Percentiles rank a stretch among this genome's conserved stretches.
Conservation (phyloP, 2,888 invertebrate genomes). For the Spilarctia lutea region DNA sequence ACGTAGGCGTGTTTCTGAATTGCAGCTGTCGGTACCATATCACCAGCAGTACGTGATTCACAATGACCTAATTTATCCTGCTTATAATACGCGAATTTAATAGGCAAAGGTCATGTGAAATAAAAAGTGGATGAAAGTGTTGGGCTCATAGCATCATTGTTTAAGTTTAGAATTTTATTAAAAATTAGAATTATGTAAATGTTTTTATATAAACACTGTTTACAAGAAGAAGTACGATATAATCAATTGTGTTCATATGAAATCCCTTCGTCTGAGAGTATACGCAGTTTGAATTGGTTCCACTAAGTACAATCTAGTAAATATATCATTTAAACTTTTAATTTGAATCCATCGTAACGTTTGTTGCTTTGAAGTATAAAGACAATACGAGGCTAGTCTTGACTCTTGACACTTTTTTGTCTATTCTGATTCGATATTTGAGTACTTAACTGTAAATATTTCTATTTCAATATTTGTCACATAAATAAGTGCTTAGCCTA, state of each 20-base stretch:
- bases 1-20: conserved; percentile 18
- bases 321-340: no score
- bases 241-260: no score
- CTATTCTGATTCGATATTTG: neutral
- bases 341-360: no score
- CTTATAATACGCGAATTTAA: conserved; percentile 16
- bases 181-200: neutral
- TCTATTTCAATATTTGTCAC: no score
- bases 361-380: no score
- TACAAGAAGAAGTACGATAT: neutral
- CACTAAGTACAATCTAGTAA: no score
- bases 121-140: neutral
- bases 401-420: neutral
- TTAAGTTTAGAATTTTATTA: no score
- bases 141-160: neutral
- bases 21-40: conserved; percentile 17
- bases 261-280: neutral
- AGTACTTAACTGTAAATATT: neutral
- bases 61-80: conserved; percentile 34
- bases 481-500: neutral
- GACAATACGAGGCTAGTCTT: no score
- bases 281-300: neutral
- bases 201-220: neutral
- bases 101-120: neutral
- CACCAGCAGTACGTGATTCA: conserved; percentile 28